These are phyloP conservation scores for Epistrophe eligans DNA, from an alignment of 2,888 invertebrate genomes.

Conservation along the genomic window DNA sequence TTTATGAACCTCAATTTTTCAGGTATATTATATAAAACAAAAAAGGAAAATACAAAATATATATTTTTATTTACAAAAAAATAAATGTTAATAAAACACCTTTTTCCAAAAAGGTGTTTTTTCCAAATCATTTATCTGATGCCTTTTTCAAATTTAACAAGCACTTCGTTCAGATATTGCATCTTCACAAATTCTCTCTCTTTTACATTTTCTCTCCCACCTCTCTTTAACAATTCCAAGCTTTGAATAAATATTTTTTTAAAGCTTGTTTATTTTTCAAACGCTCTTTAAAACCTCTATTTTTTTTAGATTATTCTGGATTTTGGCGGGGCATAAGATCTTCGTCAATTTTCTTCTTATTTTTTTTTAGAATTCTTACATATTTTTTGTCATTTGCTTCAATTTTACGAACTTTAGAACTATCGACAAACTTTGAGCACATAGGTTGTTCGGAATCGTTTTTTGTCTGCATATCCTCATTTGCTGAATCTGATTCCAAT, in stretches of 20 bases:
- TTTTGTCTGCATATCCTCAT: neutral
- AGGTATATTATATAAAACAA: neutral
- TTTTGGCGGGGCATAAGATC: neutral
- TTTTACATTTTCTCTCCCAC: too few relatives aligned
- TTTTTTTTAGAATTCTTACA: neutral
- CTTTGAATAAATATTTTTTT: neutral
- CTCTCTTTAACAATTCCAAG: too few relatives aligned
- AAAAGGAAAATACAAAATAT: neutral
- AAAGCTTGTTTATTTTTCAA: neutral
- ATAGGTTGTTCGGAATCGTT: neutral
- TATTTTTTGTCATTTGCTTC: neutral
- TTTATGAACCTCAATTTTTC: slow-evolving; percentile 15
- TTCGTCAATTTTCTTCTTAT: neutral
- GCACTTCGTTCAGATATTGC: too few relatives aligned
- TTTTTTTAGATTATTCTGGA: neutral
- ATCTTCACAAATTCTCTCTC: too few relatives aligned
- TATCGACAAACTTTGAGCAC: neutral
- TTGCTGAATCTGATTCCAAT: slow-evolving; percentile 18
- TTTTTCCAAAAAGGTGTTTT: neutral
- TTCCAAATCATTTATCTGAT: neutral
- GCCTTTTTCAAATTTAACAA: too few relatives aligned
- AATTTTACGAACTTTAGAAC: neutral
- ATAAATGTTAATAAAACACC: too few relatives aligned
- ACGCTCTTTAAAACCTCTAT: neutral
- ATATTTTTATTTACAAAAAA: too few relatives aligned